These are phyloP conservation scores for Steinernema khuongi DNA, from an alignment of 1,140 invertebrate species.

Conservation along the genomic window DNA sequence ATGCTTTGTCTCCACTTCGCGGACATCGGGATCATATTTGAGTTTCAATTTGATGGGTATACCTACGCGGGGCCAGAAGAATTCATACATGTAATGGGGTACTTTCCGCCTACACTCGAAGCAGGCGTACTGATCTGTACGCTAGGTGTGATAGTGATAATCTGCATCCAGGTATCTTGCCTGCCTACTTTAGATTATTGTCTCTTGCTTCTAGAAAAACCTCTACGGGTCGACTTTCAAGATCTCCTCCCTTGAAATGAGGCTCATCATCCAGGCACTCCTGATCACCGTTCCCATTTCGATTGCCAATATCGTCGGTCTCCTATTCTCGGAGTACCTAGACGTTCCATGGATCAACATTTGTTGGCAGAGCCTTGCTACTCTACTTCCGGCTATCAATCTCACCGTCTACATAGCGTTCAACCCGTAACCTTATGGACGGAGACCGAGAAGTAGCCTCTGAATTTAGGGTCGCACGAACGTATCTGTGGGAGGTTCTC, in stretches of 20 bases:
- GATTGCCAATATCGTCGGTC: neutral
- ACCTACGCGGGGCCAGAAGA: neutral
- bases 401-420: neutral
- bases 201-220: neutral
- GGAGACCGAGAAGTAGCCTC: too few species aligned
- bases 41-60: neutral
- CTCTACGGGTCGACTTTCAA: neutral
- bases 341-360: neutral
- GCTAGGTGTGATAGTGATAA: neutral
- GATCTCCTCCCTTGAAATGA: neutral
- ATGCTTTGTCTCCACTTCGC: neutral
- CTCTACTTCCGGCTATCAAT: neutral
- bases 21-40: neutral
- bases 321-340: neutral
- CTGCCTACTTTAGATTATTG: neutral
- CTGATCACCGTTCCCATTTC: neutral
- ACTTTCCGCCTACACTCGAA: neutral
- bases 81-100: neutral
- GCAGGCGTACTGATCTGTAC: neutral
- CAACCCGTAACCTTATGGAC: too few species aligned
- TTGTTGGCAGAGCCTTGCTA: neutral
- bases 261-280: neutral
- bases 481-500: too few species aligned
- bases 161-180: neutral
- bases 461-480: too few species aligned